Conservation (phyloP, 2,797 vertebrate genomes). For the Crypturellus tataupa region DNA sequence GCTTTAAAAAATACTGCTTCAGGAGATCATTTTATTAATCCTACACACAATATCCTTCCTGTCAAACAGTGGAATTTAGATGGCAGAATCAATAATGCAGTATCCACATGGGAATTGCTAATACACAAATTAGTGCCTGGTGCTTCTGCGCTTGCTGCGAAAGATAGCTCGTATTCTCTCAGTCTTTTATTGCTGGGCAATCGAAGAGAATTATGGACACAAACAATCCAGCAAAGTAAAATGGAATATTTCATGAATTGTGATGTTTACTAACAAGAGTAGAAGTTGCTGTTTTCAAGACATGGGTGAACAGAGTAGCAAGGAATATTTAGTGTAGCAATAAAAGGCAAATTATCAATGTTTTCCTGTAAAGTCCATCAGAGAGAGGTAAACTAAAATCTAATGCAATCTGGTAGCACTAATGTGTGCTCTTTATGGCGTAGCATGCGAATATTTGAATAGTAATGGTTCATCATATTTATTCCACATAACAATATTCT, state of each 20-base stretch:
- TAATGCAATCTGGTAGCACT: constrained; percentile 34
- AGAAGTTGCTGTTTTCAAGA: constrained; percentile 23
- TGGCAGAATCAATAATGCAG: constrained; percentile 81
- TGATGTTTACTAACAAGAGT: constrained; percentile 4
- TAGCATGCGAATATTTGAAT: neutral
- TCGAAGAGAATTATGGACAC: constrained; percentile 67
- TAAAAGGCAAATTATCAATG: constrained; percentile 42
- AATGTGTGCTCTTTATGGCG: neutral
- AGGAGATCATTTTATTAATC: constrained; percentile 80
- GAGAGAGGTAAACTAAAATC: constrained; percentile 58
- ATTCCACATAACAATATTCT: constrained; percentile 54
- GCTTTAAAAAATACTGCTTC: constrained; percentile 60
- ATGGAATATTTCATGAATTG: constrained; percentile 60
- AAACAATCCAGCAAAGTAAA: constrained; percentile 77
- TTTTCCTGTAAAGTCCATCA: constrained; percentile 36
- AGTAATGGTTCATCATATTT: constrained; percentile 55
- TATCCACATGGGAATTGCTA: constrained; percentile 78
- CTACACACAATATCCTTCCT: constrained; percentile 77
- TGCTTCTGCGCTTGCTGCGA: constrained; percentile 75
- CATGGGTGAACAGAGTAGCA: neutral
- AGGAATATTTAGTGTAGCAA: constrained; percentile 36
- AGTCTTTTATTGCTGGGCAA: constrained; percentile 64
- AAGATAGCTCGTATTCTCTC: constrained; percentile 64
- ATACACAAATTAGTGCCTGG: constrained; percentile 79
- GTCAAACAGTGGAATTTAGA: constrained; percentile 78